phyloP scores from a whole-genome alignment of 2,888 invertebrate species.

The Nomada hirtipes region DNA sequence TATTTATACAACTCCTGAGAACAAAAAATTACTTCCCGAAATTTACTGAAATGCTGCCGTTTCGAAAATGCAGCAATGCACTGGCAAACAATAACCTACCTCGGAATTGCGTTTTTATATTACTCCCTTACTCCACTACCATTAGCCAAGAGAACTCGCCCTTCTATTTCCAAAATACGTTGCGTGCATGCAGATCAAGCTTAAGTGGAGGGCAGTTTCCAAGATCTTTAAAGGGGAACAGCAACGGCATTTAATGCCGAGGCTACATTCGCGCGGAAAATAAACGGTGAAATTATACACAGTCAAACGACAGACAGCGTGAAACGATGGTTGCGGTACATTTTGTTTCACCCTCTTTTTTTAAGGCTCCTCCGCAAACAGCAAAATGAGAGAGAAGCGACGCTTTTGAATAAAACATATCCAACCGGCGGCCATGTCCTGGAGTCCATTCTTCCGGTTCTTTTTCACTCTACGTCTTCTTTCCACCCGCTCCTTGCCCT shows the following conservation, averaged over 20 bases:
- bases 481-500: constrained; percentile 1
- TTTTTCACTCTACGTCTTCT: constrained; percentile 39
- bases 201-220: background rate
- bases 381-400: constrained; percentile 33
- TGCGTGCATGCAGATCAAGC: background rate
- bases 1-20: no score
- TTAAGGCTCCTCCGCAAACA: constrained; percentile 49
- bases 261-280: constrained; percentile 61
- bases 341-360: constrained; percentile 47
- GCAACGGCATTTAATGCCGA: constrained; percentile 38
- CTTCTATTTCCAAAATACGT: background rate
- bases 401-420: constrained; percentile 71
- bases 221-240: constrained; percentile 33
- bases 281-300: constrained; percentile 75
- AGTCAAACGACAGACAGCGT: constrained; percentile 67
- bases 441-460: constrained; percentile 50
- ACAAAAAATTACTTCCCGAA: no score
- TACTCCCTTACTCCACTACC: background rate
- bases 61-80: background rate
- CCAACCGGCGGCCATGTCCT: constrained; percentile 58
- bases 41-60: no score
- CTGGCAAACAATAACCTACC: background rate
- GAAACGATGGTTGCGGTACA: constrained; percentile 39
- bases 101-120: background rate
- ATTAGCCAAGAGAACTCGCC: background rate